phyloP scores from a whole-genome alignment of 1,140 invertebrate genomes.

The Dolichoris vasculosae region DNA sequence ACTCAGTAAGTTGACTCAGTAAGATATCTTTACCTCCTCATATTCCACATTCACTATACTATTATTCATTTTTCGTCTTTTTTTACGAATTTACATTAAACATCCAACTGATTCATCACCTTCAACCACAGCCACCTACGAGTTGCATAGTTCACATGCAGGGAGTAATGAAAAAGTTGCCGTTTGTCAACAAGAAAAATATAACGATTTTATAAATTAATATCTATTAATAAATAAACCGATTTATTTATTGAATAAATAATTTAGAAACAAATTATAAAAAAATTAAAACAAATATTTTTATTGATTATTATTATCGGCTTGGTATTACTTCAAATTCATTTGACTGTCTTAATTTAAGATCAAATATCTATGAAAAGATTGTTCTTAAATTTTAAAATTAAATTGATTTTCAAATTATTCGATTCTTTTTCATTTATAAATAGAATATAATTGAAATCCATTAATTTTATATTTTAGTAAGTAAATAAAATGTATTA shows the following conservation, averaged over 20 bases:
- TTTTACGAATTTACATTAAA: conserved; percentile 47
- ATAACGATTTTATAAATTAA: conserved; percentile 26
- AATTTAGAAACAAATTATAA: no score
- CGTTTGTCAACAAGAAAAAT: conserved; percentile 7
- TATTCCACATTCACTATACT: conserved; percentile 46
- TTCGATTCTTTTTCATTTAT: no score
- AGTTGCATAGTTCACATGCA: conserved; percentile 9
- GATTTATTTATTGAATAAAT: background rate
- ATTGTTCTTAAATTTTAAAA: no score
- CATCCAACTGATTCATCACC: conserved; percentile 43
- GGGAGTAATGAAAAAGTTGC: conserved; percentile 48
- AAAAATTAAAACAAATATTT: no score
- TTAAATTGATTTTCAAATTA: no score
- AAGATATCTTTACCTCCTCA: conserved; percentile 47
- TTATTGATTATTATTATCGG: no score
- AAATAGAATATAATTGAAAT: no score
- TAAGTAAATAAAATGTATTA: no score
- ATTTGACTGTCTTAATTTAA: no score
- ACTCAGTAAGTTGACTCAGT: conserved; percentile 26
- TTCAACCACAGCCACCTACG: conserved; percentile 29
- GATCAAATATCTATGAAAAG: no score
- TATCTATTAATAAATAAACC: background rate
- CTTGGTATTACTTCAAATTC: no score
- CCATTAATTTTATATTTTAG: no score
- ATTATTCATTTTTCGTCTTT: conserved; percentile 16